These are phyloP conservation scores for Oncorhynchus tshawytscha DNA, from an alignment of 2,113 vertebrate species.

Conservation along the genomic window DNA sequence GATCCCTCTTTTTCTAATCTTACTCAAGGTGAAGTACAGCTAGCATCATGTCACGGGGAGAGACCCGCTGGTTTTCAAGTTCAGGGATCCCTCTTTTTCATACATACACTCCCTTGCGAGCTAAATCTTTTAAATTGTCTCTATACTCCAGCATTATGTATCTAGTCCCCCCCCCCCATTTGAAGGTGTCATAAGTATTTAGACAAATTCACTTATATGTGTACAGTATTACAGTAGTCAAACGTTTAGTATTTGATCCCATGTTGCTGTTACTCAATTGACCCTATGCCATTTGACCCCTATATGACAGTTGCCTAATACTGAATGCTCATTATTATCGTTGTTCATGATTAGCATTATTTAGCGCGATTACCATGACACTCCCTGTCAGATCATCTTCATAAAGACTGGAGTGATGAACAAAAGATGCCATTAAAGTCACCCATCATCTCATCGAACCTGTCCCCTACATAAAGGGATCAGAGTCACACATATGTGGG, in stretches of 20 bases:
- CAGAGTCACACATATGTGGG: constrained; percentile 65
- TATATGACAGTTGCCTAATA: background rate
- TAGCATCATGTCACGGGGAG: too few relatives aligned
- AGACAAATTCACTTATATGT: too few relatives aligned
- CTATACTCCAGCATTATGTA: too few relatives aligned
- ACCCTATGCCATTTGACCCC: background rate
- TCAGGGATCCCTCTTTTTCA: too few relatives aligned
- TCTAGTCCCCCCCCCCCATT: too few relatives aligned
- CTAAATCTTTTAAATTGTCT: too few relatives aligned
- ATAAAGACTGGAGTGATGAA: background rate
- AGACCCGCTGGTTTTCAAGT: too few relatives aligned
- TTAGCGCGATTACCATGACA: background rate
- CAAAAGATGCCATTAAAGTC: background rate
- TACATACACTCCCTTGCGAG: too few relatives aligned
- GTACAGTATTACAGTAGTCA: background rate
- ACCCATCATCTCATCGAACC: background rate
- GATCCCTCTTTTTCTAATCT: background rate
- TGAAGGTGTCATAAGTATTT: too few relatives aligned
- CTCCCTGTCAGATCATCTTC: background rate
- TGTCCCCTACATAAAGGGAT: background rate
- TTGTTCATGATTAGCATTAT: background rate
- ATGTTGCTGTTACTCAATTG: background rate
- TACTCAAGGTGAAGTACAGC: too few relatives aligned
- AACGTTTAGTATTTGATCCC: background rate
- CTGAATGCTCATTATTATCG: background rate